Conservation (phyloP, 2,113 vertebrate genomes). For the Ondatra zibethicus region DNA sequence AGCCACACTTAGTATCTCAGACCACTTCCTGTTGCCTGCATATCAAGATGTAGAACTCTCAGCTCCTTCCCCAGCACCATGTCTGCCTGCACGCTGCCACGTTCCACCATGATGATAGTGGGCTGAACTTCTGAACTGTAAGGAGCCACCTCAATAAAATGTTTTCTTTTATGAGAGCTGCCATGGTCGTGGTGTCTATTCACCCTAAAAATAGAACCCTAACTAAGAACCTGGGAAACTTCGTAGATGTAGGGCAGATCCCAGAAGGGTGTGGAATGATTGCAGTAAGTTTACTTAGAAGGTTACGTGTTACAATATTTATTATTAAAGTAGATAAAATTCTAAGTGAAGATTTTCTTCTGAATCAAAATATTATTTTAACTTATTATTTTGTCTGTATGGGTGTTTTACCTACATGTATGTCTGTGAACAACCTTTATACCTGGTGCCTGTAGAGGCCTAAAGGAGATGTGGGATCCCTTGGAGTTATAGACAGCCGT, state of each 20-base stretch:
- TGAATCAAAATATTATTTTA: neutral
- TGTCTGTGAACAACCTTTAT: neutral
- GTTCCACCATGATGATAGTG: neutral
- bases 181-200: neutral
- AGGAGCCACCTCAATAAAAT: neutral
- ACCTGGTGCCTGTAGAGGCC: neutral
- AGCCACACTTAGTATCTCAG: neutral
- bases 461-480: neutral
- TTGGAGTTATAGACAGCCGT: neutral
- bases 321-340: neutral
- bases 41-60: neutral
- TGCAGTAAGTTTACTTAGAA: neutral
- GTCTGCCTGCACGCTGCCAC: neutral
- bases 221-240: neutral
- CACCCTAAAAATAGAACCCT: neutral
- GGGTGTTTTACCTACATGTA: neutral
- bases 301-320: neutral
- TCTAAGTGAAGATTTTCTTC: constrained; percentile 19
- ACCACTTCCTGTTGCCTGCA: neutral
- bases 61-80: neutral
- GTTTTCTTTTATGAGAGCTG: neutral
- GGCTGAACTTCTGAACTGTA: neutral
- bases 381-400: neutral
- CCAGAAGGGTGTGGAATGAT: neutral
- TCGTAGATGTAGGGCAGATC: neutral